These are phyloP conservation scores for Penaeus japonicus DNA, from an alignment of 1,140 invertebrate species.

Conservation along the genomic window DNA sequence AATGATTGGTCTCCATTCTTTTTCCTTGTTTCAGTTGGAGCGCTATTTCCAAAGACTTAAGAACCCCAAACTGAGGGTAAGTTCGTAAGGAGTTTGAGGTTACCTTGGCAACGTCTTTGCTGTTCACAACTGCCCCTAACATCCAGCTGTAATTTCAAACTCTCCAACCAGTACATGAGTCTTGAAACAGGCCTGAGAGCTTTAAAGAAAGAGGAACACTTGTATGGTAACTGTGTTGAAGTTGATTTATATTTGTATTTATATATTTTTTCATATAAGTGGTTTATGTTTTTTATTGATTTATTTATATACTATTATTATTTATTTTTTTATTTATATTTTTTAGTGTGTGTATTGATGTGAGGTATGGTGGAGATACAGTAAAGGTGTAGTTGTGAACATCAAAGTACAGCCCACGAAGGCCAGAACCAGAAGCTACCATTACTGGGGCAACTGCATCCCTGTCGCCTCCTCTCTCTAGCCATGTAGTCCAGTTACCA, in stretches of 20 bases:
- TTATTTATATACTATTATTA: background rate
- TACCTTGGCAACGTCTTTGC: slow-evolving; percentile 24
- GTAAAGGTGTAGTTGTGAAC: slow-evolving; percentile 29
- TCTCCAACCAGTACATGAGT: background rate
- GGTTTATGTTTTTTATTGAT: background rate
- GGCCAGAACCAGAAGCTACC: slow-evolving; percentile 18
- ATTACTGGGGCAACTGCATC: slow-evolving; percentile 11
- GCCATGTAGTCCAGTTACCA: background rate
- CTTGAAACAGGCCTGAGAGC: too few species aligned
- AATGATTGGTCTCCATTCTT: slow-evolving; percentile 59
- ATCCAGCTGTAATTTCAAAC: background rate
- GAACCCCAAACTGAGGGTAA: slow-evolving; percentile 60
- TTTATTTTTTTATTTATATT: background rate
- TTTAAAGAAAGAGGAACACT: too few species aligned
- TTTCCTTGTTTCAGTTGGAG: slow-evolving; percentile 75
- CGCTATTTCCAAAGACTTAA: slow-evolving; percentile 85
- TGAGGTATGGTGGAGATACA: background rate
- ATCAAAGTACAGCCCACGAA: slow-evolving; percentile 16
- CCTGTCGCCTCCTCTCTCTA: slow-evolving; percentile 9
- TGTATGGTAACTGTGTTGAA: too few species aligned
- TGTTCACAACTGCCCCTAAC: slow-evolving; percentile 20
- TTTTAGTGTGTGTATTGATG: background rate
- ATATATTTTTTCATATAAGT: background rate
- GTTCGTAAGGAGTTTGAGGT: slow-evolving; percentile 34
- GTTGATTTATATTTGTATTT: background rate